Evolutionary conservation across 2,113 vertebrate species (phyloP), one percentile per base, ranked within the genome.

Genomic region (Paraplagusia blochii): DNA sequence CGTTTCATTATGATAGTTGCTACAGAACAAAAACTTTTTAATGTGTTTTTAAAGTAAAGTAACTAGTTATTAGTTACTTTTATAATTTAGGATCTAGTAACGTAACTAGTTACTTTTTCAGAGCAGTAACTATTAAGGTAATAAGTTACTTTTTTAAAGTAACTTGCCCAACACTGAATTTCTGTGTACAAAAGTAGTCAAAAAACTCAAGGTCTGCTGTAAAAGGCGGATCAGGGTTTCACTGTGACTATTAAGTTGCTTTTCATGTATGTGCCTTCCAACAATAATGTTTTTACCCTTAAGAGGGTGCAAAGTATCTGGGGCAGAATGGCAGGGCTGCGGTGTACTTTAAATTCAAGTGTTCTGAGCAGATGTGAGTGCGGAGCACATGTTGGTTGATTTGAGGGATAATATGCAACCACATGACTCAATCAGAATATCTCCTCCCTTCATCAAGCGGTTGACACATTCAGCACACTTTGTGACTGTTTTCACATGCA

Each of bases 361-460:
- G 62, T 38, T 75, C 61, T 40, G 67, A 63, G 62, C 79, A 85
- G 69, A 76, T 85, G 70, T 72, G 77, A 72, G 68, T 56, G 63
- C 36, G 1, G 68, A 58, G 60, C 80, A 85, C 74, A 76, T 84
- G 77, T 70, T 60, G 69, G 15, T 53, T 82, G 77, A 87, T 85
- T 83, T 65, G 58, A 72, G 75, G 76, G 58, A 85, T 81, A 77
- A 75, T 85, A 83, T 85, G 81, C 82, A 85, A 59, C 85, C 75
- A 66, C 84, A 88, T 88, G 78, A 74, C 80, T 84, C 76, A 84
- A 86, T 87, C 86, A 87, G 70, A 63, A 78, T 63, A 79, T 76
- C 80, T 77, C 76, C 82, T 73, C 77, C 77, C 76, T 81, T 84
- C 81, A 76, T 87, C 76, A 75, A 42, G 64, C 46, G 46, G 83